Percentiles rank a stretch among this genome's conserved stretches.
Conservation (phyloP, 2,113 vertebrate species). For the Perca flavescens region DNA sequence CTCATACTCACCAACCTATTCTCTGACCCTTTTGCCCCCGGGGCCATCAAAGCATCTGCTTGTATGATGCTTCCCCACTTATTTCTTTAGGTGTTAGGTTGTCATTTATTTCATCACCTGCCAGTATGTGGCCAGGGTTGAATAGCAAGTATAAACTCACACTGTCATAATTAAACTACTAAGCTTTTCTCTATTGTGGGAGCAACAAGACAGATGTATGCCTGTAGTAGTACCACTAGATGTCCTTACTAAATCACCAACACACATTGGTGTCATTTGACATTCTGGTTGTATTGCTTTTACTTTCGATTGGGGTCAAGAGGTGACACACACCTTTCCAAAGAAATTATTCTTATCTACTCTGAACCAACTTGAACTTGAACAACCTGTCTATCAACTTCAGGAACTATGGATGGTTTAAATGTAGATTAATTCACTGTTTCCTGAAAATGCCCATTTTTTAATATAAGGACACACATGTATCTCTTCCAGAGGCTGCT, state of each 20-base stretch:
- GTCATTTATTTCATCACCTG: neutral
- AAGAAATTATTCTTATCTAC: slow-evolving; percentile 16
- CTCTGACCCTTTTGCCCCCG: neutral
- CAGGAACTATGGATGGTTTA: slow-evolving; percentile 6
- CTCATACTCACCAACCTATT: neutral
- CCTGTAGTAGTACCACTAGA: slow-evolving; percentile 45
- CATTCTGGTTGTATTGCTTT: neutral
- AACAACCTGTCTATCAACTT: slow-evolving; percentile 24
- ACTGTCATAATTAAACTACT: neutral
- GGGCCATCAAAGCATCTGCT: neutral
- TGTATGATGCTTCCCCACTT: neutral
- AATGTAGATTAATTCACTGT: neutral
- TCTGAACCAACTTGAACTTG: neutral
- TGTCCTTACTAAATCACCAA: slow-evolving; percentile 39
- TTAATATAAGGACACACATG: neutral
- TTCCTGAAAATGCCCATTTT: slow-evolving; percentile 3
- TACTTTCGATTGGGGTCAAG: neutral
- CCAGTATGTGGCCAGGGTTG: neutral
- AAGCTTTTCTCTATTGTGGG: neutral
- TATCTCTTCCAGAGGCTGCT: slow-evolving; percentile 5
- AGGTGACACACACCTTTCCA: neutral
- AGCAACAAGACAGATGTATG: neutral
- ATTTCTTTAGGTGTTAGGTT: neutral
- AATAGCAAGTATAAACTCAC: neutral
- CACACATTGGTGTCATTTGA: neutral